Evolutionary conservation across 2,113 vertebrate genomes (phyloP), one percentile per base, ranked within the genome.

Genomic region (Pseudolaguvia tuberculata): DNA sequence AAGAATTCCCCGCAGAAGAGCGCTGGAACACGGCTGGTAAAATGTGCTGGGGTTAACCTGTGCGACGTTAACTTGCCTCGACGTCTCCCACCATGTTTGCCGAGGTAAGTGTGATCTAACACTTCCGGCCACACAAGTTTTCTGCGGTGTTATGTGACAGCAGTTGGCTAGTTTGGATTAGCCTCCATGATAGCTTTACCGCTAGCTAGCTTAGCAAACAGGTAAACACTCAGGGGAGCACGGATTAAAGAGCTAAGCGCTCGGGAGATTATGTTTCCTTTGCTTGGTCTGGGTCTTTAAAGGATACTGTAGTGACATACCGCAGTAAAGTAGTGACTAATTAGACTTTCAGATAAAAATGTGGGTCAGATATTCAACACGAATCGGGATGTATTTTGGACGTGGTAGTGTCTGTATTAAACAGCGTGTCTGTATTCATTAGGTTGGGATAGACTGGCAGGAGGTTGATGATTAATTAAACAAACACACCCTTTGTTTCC

Each of bases 81-180:
- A 83, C 88, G 70, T 83, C 84, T 84, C 85, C 79, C 86, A 89
- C 84, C 78, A 92, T 92, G 91, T 82, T 91, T 73, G 88, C 89
- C 84, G 91, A 92, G 91, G 91, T 92, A 78, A 91, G 90, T 84
- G 14, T 1, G 39, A 21, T 35, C 53, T 35, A 20, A 70, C 8
- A 35, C 31, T 58, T 67, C 4, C 5, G 73, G 50, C 0, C 18
- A 5, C 21, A 25, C 55, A 5, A 69, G 80, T 78, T 83, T 75
- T 74, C 62, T 50, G 56, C 53, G 15, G 53, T 47, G 61, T 65
- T 47, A 29, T 72, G 80, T 76, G 81, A 79, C 66, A 48, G 72
- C 61, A 53, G 31, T 65, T 51, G 59, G 75, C 70, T 80, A 78
- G 80, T 69, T 35, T 75, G 69, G 48, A 53, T 79, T 66, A 67